A percentile compares a stretch with the other conserved stretches of the same genome.
Evolutionary conservation across 2,888 invertebrate species (phyloP).

Genomic region (Perizoma flavofasciatum): DNA sequence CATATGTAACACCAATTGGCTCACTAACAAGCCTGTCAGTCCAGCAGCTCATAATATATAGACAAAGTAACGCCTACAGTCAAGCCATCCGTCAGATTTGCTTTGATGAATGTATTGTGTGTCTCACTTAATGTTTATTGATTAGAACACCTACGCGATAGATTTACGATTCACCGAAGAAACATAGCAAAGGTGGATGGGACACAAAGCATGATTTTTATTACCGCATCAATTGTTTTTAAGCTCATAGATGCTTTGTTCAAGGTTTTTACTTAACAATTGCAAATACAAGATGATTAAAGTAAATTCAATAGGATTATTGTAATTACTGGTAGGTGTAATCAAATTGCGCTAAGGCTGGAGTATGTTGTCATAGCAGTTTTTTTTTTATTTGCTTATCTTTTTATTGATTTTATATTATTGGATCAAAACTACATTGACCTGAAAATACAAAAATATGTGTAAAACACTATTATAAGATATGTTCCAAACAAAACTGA

Average conservation of each 20-base stretch:
- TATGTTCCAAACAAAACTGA: too few species aligned
- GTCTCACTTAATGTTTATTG: constrained; percentile 50
- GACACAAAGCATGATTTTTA: constrained; percentile 51
- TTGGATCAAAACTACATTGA: too few species aligned
- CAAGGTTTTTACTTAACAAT: constrained; percentile 52
- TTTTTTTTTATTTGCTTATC: constrained; percentile 12
- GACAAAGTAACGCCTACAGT: constrained; percentile 56
- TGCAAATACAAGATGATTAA: constrained; percentile 46
- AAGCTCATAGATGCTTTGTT: constrained; percentile 42
- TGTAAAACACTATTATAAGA: too few species aligned
- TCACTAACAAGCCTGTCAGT: constrained; percentile 56
- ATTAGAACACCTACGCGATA: constrained; percentile 41
- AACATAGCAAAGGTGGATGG: constrained; percentile 18
- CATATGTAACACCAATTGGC: constrained; percentile 50
- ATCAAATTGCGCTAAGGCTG: constrained; percentile 35
- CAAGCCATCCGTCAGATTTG: constrained; percentile 49
- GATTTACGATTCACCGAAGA: constrained; percentile 37
- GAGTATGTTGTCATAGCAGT: constrained; percentile 31
- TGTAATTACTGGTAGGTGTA: constrained; percentile 35
- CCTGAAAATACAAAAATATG: too few species aligned
- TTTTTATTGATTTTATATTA: too few species aligned
- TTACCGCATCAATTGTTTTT: constrained; percentile 43
- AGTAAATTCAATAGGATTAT: constrained; percentile 50
- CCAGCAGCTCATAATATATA: constrained; percentile 57
- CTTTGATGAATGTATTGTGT: constrained; percentile 58